Base-by-base conservation (phyloP, 1,140 invertebrate genomes). In the Drosophila trapezifrons region DNA sequence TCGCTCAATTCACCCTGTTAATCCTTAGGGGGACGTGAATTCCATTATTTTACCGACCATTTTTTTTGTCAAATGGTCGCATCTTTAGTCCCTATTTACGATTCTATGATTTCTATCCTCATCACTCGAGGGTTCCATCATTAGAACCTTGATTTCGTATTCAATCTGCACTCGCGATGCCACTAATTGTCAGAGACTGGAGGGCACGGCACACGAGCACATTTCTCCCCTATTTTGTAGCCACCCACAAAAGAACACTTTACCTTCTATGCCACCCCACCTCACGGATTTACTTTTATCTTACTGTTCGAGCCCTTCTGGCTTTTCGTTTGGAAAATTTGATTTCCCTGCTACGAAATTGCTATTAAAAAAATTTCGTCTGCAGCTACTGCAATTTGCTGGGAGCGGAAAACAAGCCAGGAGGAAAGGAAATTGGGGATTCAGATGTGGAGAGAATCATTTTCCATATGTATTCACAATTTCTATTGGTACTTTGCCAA, bases 241-340 rank as follows among this genome's bases (percentile, higher is more conserved):
- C 17, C 29, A 32, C 10, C 29, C 29, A 32, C 29, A 32, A 18
- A 32, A 20, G 20, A 52, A 52, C 51, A 37, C 51, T 52, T 52
- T 15, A 52, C 51, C 51, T 37, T 35, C 18, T 37, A 22, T 52
- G 15, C 3, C 29, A 37, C 7, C 51, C 49, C 17, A 15, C 13
- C 51, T 10, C 51, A 12, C 10, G 9, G 9, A 32, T 12, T 12
- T 3, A 10, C 10, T 12, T 20, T 52, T 27, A 15, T 15, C 49
- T 2, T 1, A 6, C 17, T 18, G 47, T 51, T 51, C 17, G 13
- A 51, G 17, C 49, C 49, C 8, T 20, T 35, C 13, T 35, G 17
- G 49, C 29, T 13, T 52, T 52, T 52, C 29, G 51, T 10, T 52
- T 52, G 51, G 51, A 52, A 52, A 52, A 52, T 52, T 52, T 52